These are phyloP conservation scores for Poeciliopsis prolifica DNA, from an alignment of 2,113 vertebrate species.

Conservation along the genomic window DNA sequence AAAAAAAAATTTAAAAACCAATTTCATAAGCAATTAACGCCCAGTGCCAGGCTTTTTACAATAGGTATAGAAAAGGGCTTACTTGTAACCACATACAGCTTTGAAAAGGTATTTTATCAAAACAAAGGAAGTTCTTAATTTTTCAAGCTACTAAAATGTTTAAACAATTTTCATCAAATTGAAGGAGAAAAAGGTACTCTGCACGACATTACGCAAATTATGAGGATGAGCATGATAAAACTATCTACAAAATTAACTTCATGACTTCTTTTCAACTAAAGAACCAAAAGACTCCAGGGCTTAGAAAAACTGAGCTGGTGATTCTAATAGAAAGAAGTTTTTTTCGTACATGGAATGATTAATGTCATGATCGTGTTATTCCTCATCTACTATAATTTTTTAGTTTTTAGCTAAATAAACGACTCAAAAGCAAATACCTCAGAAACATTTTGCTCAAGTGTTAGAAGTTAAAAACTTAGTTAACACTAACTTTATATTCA, in stretches of 20 bases:
- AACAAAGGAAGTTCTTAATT: not conserved
- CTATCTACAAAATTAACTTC: not conserved
- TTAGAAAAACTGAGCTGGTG: not conserved
- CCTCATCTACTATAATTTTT: not conserved
- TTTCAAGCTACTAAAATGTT: not conserved
- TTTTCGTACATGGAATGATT: not conserved
- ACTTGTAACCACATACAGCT: not conserved
- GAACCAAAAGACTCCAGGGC: not conserved
- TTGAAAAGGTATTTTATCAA: not conserved
- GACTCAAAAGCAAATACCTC: not conserved
- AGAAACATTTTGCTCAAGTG: not conserved
- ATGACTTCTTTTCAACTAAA: not conserved
- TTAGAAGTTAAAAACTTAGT: not conserved
- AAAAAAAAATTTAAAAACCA: not conserved
- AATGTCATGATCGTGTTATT: not conserved
- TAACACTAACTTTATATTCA: not conserved
- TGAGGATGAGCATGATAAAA: not conserved
- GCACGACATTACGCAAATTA: not conserved
- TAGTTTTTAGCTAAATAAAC: no score
- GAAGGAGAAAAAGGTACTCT: not conserved
- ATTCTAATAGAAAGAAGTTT: not conserved
- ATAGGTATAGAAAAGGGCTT: not conserved
- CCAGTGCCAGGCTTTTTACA: conserved; percentile 27
- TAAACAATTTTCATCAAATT: not conserved
- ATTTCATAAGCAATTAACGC: conserved; percentile 31